These are phyloP conservation scores for Trilocha varians DNA, from an alignment of 2,888 invertebrate species.

Conservation along the genomic window DNA sequence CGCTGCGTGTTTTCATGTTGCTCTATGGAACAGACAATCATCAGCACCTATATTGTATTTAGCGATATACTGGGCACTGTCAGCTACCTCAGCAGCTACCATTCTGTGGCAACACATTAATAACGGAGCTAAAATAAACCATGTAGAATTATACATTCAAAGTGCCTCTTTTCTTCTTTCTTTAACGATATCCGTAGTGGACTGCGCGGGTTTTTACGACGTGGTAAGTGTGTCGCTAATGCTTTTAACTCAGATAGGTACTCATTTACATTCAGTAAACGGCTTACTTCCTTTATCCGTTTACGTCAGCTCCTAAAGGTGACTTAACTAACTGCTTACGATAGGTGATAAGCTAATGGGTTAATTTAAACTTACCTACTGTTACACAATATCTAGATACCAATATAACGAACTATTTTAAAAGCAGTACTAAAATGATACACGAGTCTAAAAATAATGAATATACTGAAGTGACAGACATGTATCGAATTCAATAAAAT, in stretches of 20 bases:
- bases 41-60: constrained; percentile 59
- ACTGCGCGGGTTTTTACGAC: constrained; percentile 59
- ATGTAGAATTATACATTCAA: constrained; percentile 48
- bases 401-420: no score
- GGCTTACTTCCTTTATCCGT: constrained; percentile 1
- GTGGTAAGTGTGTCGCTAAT: constrained; percentile 36
- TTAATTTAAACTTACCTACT: background rate
- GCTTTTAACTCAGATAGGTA: constrained; percentile 10
- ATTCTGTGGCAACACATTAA: constrained; percentile 37
- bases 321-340: constrained; percentile 6
- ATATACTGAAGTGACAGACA: no score
- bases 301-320: background rate
- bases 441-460: no score
- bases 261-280: background rate
- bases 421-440: no score
- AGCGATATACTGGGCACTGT: constrained; percentile 58
- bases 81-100: constrained; percentile 39
- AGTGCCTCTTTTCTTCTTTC: constrained; percentile 35
- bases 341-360: constrained; percentile 10
- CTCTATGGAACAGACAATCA: constrained; percentile 49
- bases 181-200: constrained; percentile 40
- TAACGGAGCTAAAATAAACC: constrained; percentile 19
- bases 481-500: no score
- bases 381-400: no score
- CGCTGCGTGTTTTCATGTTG: constrained; percentile 51